These are phyloP conservation scores for Chrysomallon squamiferum DNA, from an alignment of 1,140 invertebrate species.

Conservation along the genomic window DNA sequence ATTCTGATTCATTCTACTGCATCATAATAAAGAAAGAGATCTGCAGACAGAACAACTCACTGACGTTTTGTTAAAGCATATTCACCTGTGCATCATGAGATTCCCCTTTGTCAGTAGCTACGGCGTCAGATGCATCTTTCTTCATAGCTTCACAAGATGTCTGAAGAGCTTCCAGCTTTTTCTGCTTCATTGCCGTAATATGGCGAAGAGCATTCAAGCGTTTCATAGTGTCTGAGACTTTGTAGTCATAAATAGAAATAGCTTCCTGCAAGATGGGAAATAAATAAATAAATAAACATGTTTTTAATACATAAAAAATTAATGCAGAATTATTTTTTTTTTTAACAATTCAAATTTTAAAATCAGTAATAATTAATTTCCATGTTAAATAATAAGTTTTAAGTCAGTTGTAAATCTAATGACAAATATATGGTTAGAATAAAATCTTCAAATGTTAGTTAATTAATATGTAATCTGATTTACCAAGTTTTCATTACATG, in stretches of 20 bases:
- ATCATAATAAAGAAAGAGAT: too few species aligned
- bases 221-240: conserved; percentile 61
- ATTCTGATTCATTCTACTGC: too few species aligned
- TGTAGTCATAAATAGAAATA: conserved; percentile 62
- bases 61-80: too few species aligned
- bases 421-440: too few species aligned
- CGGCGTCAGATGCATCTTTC: conserved; percentile 59
- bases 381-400: not conserved
- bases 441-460: too few species aligned
- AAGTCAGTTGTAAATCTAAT: too few species aligned
- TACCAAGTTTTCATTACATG: too few species aligned
- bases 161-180: conserved; percentile 56
- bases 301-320: not conserved
- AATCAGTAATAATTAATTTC: not conserved
- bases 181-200: conserved; percentile 56
- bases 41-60: too few species aligned
- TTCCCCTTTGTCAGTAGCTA: conserved; percentile 59
- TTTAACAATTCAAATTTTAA: not conserved
- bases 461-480: too few species aligned
- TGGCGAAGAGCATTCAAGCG: conserved; percentile 57
- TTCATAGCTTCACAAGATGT: conserved; percentile 60
- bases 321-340: not conserved
- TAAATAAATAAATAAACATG: not conserved
- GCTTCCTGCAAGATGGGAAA: conserved; percentile 53
- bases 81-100: conserved; percentile 59